Evolutionary conservation across 2,797 vertebrate genomes (phyloP).

Genomic region (Pempheris klunzingeri): DNA sequence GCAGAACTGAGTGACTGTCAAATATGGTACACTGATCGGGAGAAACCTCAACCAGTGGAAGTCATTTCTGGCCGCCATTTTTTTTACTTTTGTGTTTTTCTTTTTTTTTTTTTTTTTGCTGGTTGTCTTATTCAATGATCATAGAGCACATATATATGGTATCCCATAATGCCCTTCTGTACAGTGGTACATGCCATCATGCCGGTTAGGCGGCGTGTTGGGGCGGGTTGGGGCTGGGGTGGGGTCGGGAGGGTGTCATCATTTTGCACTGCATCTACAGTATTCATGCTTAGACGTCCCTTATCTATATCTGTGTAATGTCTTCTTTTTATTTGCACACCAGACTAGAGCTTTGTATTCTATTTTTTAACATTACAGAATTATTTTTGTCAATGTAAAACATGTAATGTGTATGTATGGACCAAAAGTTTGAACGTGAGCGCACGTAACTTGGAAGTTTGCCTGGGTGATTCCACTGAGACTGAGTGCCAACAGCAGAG

Average conservation of each 20-base stretch:
- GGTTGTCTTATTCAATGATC: slow-evolving; percentile 72
- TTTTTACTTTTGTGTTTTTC: no score
- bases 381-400: slow-evolving; percentile 87
- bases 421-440: slow-evolving; percentile 83
- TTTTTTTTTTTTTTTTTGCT: slow-evolving; percentile 65
- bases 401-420: slow-evolving; percentile 81
- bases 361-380: slow-evolving; percentile 88
- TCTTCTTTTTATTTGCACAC: slow-evolving; percentile 88
- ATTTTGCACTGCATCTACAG: slow-evolving; percentile 87
- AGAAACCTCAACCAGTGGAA: slow-evolving; percentile 79
- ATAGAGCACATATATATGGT: slow-evolving; percentile 80
- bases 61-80: slow-evolving; percentile 76
- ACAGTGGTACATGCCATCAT: slow-evolving; percentile 68
- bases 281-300: slow-evolving; percentile 86
- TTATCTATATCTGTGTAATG: slow-evolving; percentile 85
- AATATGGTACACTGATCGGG: slow-evolving; percentile 62
- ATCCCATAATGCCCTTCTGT: slow-evolving; percentile 76
- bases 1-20: slow-evolving; percentile 58
- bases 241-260: slow-evolving; percentile 67
- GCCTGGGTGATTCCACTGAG: slow-evolving; percentile 78
- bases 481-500: slow-evolving; percentile 64
- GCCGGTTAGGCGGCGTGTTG: slow-evolving; percentile 53
- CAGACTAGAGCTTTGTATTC: slow-evolving; percentile 87
- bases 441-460: slow-evolving; percentile 55
- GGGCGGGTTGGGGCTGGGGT: slow-evolving; percentile 13